These are phyloP conservation scores for Phrynocephalus vlangalii DNA, from an alignment of 2,797 vertebrate species.

Conservation along the genomic window DNA sequence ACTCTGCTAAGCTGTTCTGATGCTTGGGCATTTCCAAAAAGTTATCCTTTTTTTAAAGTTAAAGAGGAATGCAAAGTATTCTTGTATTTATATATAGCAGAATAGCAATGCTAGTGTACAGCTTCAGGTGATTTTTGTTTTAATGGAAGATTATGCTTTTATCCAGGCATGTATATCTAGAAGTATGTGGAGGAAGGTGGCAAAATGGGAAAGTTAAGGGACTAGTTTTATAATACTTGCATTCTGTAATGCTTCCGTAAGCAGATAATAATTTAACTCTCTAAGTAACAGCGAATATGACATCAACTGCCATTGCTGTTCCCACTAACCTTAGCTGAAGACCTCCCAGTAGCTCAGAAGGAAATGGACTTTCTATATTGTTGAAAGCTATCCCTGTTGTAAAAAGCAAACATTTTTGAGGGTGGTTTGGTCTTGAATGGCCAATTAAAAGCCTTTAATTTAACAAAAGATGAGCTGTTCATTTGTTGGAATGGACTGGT, in stretches of 20 bases:
- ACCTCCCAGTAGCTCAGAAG: too few relatives aligned
- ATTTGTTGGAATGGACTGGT: too few relatives aligned
- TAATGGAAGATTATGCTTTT: background rate
- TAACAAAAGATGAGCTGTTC: too few relatives aligned
- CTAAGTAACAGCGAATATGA: too few relatives aligned
- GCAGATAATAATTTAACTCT: too few relatives aligned
- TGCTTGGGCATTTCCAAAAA: slow-evolving; percentile 60
- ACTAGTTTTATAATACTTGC: slow-evolving; percentile 47
- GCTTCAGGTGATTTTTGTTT: background rate
- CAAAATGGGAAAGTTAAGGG: slow-evolving; percentile 36
- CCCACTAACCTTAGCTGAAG: too few relatives aligned
- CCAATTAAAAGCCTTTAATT: too few relatives aligned
- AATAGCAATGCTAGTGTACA: fast-evolving
- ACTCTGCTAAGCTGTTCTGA: slow-evolving; percentile 60
- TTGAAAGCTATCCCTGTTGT: too few relatives aligned
- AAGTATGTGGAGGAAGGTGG: slow-evolving; percentile 33
- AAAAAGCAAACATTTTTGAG: too few relatives aligned
- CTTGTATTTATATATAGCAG: slow-evolving; percentile 5
- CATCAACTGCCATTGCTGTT: too few relatives aligned
- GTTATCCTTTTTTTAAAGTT: slow-evolving; percentile 40
- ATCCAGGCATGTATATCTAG: background rate
- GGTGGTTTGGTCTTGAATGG: too few relatives aligned
- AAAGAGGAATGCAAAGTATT: slow-evolving; percentile 34
- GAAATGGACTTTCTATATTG: too few relatives aligned
- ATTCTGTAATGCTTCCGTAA: slow-evolving; percentile 20